Evolutionary conservation across 2,113 vertebrate genomes (phyloP).

Genomic region (Spea bombifrons): DNA sequence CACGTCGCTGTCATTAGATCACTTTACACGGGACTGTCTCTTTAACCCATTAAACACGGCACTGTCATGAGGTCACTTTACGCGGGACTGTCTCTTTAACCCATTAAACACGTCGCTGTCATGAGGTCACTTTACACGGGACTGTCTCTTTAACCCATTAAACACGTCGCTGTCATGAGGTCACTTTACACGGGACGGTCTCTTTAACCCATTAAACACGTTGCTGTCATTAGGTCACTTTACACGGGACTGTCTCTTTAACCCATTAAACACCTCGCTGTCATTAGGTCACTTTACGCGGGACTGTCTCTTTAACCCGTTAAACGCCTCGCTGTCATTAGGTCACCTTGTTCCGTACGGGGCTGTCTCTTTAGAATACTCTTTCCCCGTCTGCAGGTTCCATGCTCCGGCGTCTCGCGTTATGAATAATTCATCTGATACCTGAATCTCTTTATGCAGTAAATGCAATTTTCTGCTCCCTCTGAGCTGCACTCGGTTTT

Average conservation of each 20-base stretch:
- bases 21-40: background rate
- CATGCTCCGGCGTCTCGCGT: constrained; percentile 13
- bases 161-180: background rate
- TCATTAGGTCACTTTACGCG: too few relatives aligned
- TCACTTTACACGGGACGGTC: background rate
- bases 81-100: background rate
- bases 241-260: background rate
- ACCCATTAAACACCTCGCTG: background rate
- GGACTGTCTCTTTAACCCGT: background rate
- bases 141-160: constrained; percentile 1
- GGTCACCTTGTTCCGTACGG: background rate
- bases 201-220: background rate
- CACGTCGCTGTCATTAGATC: too few relatives aligned
- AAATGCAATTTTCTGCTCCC: constrained; percentile 48
- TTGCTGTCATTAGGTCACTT: background rate
- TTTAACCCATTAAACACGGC: background rate
- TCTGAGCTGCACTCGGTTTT: constrained; percentile 42
- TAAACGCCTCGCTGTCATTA: background rate
- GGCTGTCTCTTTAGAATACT: constrained; percentile 9
- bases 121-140: background rate
- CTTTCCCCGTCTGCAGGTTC: constrained; percentile 12
- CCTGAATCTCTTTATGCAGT: constrained; percentile 47
- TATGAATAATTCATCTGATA: constrained; percentile 44
- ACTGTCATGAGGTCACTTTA: background rate
- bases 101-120: background rate